These are phyloP conservation scores for Papilio elwesi DNA, from an alignment of 2,888 invertebrate genomes.

Conservation along the genomic window DNA sequence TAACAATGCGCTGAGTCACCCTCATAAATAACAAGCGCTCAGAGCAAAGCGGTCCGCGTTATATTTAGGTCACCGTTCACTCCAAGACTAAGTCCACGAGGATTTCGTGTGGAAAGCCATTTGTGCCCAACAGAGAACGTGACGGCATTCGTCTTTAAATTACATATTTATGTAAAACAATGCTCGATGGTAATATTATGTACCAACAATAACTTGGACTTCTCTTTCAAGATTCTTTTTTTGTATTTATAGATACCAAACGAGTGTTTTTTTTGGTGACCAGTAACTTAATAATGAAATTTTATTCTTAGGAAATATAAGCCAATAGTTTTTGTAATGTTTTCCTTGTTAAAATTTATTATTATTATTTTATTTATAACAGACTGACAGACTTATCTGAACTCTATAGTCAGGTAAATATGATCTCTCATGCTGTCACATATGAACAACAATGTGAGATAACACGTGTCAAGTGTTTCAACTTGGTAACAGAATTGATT, in stretches of 20 bases:
- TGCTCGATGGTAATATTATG: not conserved
- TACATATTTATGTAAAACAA: not conserved
- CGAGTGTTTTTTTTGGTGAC: too few species aligned
- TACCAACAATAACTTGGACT: too few species aligned
- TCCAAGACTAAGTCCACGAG: not conserved
- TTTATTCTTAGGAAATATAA: too few species aligned
- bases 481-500: not conserved
- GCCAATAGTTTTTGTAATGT: too few species aligned
- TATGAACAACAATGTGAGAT: not conserved
- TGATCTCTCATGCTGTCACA: not conserved
- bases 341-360: too few species aligned
- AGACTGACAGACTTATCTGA: too few species aligned
- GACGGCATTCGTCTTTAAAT: not conserved
- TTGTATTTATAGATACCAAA: too few species aligned
- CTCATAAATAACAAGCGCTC: slow-evolving; percentile 28
- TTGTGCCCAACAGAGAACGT: not conserved
- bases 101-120: not conserved
- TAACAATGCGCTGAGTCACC: slow-evolving; percentile 33
- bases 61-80: slow-evolving; percentile 34
- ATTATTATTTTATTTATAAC: too few species aligned
- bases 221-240: too few species aligned
- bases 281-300: too few species aligned
- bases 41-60: not conserved
- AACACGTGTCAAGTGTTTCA: not conserved
- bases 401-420: not conserved